Conservation (phyloP, 2,797 vertebrate genomes). For the Pseudochaenichthys georgianus region DNA sequence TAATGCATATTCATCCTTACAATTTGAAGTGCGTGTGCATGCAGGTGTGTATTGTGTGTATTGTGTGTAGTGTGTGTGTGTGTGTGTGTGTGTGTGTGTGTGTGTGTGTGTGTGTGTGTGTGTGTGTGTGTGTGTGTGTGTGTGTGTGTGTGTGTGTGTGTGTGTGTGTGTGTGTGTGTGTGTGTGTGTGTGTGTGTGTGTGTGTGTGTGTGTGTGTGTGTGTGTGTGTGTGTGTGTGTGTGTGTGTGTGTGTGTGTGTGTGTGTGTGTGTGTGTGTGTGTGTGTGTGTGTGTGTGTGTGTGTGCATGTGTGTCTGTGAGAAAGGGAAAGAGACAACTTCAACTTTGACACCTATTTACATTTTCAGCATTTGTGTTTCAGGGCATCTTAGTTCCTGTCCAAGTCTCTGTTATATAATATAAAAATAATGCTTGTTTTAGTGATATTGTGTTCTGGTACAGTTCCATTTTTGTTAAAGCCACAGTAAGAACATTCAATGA, state of each 20-base stretch:
- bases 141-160: too few relatives aligned
- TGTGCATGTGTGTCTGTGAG: conserved; percentile 6
- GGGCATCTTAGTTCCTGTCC: neutral
- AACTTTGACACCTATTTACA: neutral
- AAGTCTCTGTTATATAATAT: too few relatives aligned
- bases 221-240: too few relatives aligned
- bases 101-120: neutral
- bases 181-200: too few relatives aligned
- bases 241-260: too few relatives aligned
- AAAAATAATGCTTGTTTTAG: neutral
- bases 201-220: too few relatives aligned
- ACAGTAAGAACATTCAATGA: neutral
- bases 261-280: too few relatives aligned
- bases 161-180: too few relatives aligned
- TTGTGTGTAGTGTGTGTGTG: too few relatives aligned
- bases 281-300: too few relatives aligned
- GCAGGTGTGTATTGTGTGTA: neutral
- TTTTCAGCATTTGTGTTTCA: neutral
- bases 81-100: conserved; percentile 9
- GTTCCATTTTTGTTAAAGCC: neutral
- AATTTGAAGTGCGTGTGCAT: neutral
- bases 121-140: too few relatives aligned
- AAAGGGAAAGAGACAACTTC: neutral
- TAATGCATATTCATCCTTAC: conserved; percentile 17
- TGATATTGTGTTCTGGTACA: conserved; percentile 10